These are phyloP conservation scores for Epizoanthus rinbou DNA, from an alignment of 92 coral and sea anemone genomes.

Conservation along the genomic window DNA sequence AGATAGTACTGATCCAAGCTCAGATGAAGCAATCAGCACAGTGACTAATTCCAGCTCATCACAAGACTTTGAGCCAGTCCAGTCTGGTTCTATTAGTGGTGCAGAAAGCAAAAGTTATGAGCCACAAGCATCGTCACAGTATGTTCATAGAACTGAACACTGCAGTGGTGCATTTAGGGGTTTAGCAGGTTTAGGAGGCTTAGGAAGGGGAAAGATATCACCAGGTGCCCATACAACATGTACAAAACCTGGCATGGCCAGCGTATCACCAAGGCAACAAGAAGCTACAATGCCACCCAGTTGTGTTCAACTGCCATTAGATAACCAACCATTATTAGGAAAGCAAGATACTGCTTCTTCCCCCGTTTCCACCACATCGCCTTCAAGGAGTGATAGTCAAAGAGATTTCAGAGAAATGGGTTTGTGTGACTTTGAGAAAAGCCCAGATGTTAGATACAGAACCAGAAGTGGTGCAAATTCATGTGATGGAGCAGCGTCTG, in stretches of 20 bases:
- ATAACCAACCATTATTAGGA: background rate
- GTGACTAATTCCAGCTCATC: background rate
- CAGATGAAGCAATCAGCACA: background rate
- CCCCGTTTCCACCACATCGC: background rate
- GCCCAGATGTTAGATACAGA: background rate
- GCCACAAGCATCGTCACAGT: background rate
- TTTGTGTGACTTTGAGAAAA: background rate
- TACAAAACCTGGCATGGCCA: background rate
- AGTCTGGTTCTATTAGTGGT: background rate
- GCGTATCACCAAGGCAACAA: constrained; percentile 1
- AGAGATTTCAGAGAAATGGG: constrained; percentile 22
- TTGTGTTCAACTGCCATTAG: background rate
- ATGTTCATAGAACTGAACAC: background rate
- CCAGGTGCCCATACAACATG: background rate
- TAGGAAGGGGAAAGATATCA: background rate
- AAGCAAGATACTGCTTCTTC: background rate
- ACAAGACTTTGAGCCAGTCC: background rate
- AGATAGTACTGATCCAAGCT: background rate
- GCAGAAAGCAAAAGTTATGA: background rate
- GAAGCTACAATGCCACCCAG: background rate
- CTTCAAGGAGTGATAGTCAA: background rate
- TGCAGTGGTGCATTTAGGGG: background rate
- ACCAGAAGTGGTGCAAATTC: background rate
- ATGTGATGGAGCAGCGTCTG: constrained; percentile 3
- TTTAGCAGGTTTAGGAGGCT: too few species aligned